Percentiles rank a stretch among this genome's conserved stretches.
These are phyloP conservation scores for Menura novaehollandiae DNA, from an alignment of 2,113 vertebrate species.

Conservation along the genomic window DNA sequence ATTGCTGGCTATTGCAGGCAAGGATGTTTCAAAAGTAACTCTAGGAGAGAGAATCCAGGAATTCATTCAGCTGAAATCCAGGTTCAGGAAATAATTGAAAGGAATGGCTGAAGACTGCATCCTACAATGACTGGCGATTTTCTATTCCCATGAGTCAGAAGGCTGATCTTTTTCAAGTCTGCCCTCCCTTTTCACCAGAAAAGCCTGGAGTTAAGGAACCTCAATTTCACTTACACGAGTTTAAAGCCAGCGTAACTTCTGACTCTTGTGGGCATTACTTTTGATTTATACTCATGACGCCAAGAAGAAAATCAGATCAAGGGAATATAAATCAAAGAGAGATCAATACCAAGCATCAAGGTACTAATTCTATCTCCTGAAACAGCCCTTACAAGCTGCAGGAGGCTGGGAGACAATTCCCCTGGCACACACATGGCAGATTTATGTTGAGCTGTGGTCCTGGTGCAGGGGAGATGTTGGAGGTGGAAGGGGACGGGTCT, in stretches of 20 bases:
- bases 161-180: not conserved
- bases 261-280: constrained; percentile 42
- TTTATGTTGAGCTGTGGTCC: constrained; percentile 32
- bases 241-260: not conserved
- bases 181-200: not conserved
- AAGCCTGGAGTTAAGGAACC: not conserved
- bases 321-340: constrained; percentile 44
- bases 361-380: constrained; percentile 51
- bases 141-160: not conserved
- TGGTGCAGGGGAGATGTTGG: constrained; percentile 27
- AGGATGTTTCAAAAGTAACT: not conserved
- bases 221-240: constrained; percentile 16
- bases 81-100: not conserved
- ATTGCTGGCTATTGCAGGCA: not conserved
- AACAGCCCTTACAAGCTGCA: not conserved
- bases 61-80: not conserved
- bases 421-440: not conserved
- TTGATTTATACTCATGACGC: constrained; percentile 41
- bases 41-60: not conserved
- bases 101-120: not conserved
- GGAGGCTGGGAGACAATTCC: not conserved
- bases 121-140: not conserved
- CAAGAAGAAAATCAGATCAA: constrained; percentile 24
- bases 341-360: constrained; percentile 47
- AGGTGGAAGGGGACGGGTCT: constrained; percentile 13